Percentiles rank a stretch among this genome's conserved stretches.
These are phyloP conservation scores for Phycodurus eques DNA, from an alignment of 2,113 vertebrate species.

Conservation along the genomic window DNA sequence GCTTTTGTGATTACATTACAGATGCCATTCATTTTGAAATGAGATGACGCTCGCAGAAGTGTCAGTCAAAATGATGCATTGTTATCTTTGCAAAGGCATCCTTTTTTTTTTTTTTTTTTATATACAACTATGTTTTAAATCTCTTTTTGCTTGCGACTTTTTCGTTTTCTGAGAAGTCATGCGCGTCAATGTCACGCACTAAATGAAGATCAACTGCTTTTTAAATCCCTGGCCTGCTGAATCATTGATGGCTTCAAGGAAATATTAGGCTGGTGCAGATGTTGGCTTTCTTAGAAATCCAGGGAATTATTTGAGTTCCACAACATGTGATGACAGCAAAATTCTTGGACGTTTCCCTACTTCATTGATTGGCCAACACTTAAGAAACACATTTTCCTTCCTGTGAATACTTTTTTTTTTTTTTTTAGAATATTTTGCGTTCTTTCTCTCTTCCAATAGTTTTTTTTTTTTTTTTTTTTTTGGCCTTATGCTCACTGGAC, in stretches of 20 bases:
- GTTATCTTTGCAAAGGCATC: background rate
- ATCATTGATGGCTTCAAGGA: background rate
- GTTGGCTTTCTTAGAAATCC: background rate
- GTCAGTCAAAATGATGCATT: background rate
- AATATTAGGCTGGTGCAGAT: background rate
- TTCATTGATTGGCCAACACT: conserved; percentile 13
- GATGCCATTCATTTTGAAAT: background rate
- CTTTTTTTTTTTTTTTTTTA: background rate
- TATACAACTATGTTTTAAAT: no score
- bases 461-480: background rate
- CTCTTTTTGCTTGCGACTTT: background rate
- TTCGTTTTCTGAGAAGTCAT: background rate
- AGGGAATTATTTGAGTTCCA: conserved; percentile 2
- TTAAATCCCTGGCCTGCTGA: background rate
- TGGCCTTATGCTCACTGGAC: background rate
- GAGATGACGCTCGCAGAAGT: background rate
- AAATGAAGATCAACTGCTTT: background rate
- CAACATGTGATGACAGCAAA: background rate
- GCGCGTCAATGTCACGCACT: background rate
- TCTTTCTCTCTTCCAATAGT: conserved; percentile 24
- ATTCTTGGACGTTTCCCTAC: background rate
- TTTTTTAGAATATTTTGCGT: background rate
- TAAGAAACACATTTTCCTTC: conserved; percentile 5
- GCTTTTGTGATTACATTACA: background rate
- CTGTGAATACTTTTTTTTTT: background rate